A percentile compares a stretch with the other conserved stretches of the same genome.
Evolutionary conservation across 2,797 vertebrate genomes (phyloP).

Genomic region (Squalus acanthias): DNA sequence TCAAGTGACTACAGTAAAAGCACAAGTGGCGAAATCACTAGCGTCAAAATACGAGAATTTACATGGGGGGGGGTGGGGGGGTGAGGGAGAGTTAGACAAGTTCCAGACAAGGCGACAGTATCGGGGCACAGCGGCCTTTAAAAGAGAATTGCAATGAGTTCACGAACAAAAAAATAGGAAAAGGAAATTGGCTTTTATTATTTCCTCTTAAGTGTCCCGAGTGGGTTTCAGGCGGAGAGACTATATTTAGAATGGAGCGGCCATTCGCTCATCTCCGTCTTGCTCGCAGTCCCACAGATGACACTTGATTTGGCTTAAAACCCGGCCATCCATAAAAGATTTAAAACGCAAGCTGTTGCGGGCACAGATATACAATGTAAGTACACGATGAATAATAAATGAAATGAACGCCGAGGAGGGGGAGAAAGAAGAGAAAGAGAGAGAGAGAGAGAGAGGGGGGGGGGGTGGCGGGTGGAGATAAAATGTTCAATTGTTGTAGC

Average conservation of each 20-base stretch:
- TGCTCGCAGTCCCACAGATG: not conserved
- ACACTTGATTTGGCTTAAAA: not conserved
- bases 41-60: not conserved
- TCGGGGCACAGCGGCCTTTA: not conserved
- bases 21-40: not conserved
- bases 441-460: too few species aligned
- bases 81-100: too few species aligned
- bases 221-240: not conserved
- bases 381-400: not conserved
- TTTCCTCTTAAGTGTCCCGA: not conserved
- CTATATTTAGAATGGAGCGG: too few species aligned
- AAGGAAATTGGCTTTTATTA: not conserved
- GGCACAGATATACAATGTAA: not conserved
- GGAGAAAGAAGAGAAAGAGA: too few species aligned
- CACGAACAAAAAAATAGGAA: not conserved
- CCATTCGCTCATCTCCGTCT: not conserved
- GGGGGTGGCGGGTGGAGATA: too few species aligned
- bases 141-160: not conserved
- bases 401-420: not conserved
- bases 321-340: not conserved
- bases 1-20: not conserved
- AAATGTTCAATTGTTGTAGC: too few species aligned
- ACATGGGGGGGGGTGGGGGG: not conserved
- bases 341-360: not conserved
- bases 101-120: not conserved